Evolutionary conservation across 2,888 invertebrate species (phyloP).

Genomic region (Cordilura impudica): DNA sequence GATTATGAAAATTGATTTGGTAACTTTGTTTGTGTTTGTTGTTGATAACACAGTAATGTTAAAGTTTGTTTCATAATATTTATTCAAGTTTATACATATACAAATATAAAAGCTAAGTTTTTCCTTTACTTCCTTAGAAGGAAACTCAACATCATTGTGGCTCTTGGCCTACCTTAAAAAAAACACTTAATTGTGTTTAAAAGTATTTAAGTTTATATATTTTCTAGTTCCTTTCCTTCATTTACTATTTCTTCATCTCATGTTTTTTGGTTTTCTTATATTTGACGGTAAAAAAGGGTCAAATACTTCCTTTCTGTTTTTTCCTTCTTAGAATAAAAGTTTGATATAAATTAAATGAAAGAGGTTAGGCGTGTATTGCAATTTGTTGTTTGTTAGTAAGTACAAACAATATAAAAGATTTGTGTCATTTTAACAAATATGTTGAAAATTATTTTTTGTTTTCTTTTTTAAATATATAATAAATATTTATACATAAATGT

Average conservation of each 20-base stretch:
- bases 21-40: conserved; percentile 35
- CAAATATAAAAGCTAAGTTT: background rate
- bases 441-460: conserved; percentile 33
- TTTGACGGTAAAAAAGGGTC: conserved; percentile 43
- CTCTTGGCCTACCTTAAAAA: conserved; percentile 33
- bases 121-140: background rate
- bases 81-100: conserved; percentile 8
- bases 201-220: conserved; percentile 35
- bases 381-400: background rate
- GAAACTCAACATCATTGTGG: conserved; percentile 6
- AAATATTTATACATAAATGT: conserved; percentile 36
- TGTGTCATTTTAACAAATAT: conserved; percentile 39
- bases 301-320: conserved; percentile 33
- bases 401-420: conserved; percentile 38
- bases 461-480: conserved; percentile 18
- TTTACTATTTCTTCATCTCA: background rate
- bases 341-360: conserved; percentile 44
- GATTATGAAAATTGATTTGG: conserved; percentile 59
- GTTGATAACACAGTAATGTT: conserved; percentile 3
- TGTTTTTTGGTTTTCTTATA: conserved; percentile 19
- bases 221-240: conserved; percentile 8
- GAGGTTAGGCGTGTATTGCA: conserved; percentile 27
- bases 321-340: background rate
- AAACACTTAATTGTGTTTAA: conserved; percentile 25
- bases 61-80: no score